A percentile compares a stretch with the other conserved stretches of the same genome.
Evolutionary conservation across 2,797 vertebrate genomes (phyloP).

Genomic region (Anomalospiza imberbis): DNA sequence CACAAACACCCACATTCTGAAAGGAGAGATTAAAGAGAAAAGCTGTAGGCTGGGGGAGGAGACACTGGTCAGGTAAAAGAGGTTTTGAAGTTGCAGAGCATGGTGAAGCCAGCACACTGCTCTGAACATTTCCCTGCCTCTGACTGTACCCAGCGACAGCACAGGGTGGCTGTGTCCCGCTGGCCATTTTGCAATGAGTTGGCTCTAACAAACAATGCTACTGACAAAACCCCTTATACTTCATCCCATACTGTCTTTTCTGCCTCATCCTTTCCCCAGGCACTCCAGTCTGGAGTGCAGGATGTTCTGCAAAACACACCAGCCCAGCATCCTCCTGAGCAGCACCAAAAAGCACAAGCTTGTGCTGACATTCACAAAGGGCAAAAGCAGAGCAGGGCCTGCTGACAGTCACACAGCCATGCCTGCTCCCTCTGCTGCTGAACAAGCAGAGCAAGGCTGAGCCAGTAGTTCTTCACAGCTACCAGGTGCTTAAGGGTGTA

Average conservation of each 20-base stretch:
- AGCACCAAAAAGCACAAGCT: neutral
- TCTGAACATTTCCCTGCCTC: neutral
- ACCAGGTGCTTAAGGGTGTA: neutral
- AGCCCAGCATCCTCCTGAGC: neutral
- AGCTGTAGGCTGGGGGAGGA: neutral
- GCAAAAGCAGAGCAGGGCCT: neutral
- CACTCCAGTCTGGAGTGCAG: neutral
- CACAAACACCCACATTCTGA: neutral
- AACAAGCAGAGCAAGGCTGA: neutral
- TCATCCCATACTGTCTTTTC: neutral
- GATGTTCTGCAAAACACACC: neutral
- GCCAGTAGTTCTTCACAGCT: neutral
- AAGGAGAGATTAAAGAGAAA: neutral
- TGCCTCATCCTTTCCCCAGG: neutral
- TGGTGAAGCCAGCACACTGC: neutral
- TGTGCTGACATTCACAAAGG: neutral
- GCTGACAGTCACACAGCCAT: neutral
- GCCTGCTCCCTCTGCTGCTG: neutral
- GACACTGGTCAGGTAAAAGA: neutral
- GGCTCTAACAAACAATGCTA: neutral
- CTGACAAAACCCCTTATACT: neutral
- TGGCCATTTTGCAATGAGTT: accelerated
- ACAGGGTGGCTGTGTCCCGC: accelerated
- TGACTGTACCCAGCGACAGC: neutral
- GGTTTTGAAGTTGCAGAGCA: neutral